Conservation (phyloP, 2,888 invertebrate species). For the Pollenia griseotomentosa region DNA sequence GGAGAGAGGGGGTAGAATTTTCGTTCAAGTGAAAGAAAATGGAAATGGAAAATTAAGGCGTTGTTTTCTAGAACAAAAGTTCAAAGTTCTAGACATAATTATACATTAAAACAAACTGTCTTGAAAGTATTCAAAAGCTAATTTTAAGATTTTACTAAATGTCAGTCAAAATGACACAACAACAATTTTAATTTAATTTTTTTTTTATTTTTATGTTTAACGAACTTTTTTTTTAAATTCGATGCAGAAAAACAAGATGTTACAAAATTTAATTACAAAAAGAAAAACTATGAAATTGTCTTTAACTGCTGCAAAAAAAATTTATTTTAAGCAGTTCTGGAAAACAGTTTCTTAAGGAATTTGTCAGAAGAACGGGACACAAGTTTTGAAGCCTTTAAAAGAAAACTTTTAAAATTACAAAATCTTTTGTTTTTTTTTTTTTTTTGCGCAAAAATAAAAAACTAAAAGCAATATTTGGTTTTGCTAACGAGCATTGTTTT, state of each 20-base stretch:
- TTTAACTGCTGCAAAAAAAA: not conserved
- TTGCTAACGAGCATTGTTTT: conserved; percentile 83
- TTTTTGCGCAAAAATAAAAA: conserved; percentile 58
- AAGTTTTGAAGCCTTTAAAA: not conserved
- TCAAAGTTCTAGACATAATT: conserved; percentile 49
- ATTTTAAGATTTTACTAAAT: conserved; percentile 39
- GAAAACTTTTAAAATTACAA: conserved; percentile 38
- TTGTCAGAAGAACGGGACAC: not conserved
- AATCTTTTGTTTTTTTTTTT: not conserved
- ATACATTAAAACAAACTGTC: conserved; percentile 9
- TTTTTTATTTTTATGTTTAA: conserved; percentile 13
- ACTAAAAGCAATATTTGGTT: conserved; percentile 82
- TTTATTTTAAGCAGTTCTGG: no score
- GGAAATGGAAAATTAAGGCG: conserved; percentile 20
- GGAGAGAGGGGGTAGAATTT: not conserved
- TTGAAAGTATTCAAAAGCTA: conserved; percentile 59
- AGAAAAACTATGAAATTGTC: not conserved
- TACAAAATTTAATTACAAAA: conserved; percentile 42
- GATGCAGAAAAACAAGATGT: conserved; percentile 7
- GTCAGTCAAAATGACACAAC: conserved; percentile 61
- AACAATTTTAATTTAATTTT: conserved; percentile 58
- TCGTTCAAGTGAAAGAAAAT: not conserved
- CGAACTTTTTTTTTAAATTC: conserved; percentile 18
- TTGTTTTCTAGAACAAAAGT: conserved; percentile 34
- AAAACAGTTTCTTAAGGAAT: not conserved